Evolutionary conservation across 2,797 vertebrate genomes (phyloP), one percentile per base, ranked within the genome.

Genomic region (Anabacerthia variegaticeps): DNA sequence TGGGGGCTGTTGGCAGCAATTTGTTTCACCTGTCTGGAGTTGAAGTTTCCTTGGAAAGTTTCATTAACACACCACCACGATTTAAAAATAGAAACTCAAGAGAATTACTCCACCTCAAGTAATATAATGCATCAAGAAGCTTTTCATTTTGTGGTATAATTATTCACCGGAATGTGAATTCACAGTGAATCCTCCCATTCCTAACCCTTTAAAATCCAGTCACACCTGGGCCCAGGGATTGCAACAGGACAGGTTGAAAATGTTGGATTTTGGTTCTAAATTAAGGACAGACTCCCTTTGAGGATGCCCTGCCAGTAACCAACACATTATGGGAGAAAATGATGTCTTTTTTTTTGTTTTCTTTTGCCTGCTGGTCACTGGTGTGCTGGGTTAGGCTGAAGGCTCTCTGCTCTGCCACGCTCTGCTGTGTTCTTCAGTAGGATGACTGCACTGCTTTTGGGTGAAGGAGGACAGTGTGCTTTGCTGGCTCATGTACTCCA

Each of bases 21-120:
- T 86, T 87, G 48, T 88, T 91, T 92, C 52, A 67, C 28, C 36
- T 90, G 55, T 48, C 88, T 4, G 6, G 22, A 61, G 59, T 8
- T 91, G 77, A 71, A 93, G 23, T 63, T 94, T 85, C 51, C 71
- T 92, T 69, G 74, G 48, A 36, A 86, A 74, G 80, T 85, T 93
- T 91, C 37, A 36, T 74, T 93, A 91, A 59, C 12, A 41, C 19
- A 10, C 48, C 69, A 15, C 46, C 19, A 36, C 30, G 34, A 16
- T 59, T 92, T 93, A 95, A 94, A 95, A 91, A 85, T 61, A 73
- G 81, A 44, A 92, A 78, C 86, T 79, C 24, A 15, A n/a, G 69
- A 78, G 81, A 89, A 76, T 81, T 59, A 79, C 63, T 61, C 51
- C 71, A 51, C 30, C n/a, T 61, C 32, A 21, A 77, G 55, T 83